Percentiles rank a stretch among this genome's conserved stretches.
These are phyloP conservation scores for Chaetops frenatus DNA, from an alignment of 2,113 vertebrate genomes.

Conservation along the genomic window DNA sequence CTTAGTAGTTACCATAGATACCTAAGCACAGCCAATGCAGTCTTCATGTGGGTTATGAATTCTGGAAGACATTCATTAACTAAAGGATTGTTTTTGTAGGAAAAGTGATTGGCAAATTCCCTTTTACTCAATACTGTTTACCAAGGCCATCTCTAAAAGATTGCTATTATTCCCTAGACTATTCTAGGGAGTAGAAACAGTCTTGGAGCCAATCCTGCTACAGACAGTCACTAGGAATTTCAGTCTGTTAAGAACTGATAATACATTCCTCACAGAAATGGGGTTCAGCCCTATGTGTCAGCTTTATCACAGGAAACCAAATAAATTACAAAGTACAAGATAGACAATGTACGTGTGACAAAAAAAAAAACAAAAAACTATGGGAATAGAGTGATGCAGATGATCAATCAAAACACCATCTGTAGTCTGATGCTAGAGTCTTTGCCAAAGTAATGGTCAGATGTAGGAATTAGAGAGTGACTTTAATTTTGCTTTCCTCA, in stretches of 20 bases:
- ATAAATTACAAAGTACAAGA: not conserved
- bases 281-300: not conserved
- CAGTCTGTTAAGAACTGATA: not conserved
- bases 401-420: not conserved
- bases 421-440: not conserved
- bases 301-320: not conserved
- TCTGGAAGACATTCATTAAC: constrained; percentile 7
- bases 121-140: constrained; percentile 27
- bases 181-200: not conserved
- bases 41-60: not conserved
- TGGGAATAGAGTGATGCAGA: not conserved
- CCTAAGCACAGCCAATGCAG: not conserved
- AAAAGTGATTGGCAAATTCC: constrained; percentile 2
- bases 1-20: not conserved
- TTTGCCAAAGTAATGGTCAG: not conserved
- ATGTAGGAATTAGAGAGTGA: not conserved
- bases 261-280: not conserved
- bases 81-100: not conserved
- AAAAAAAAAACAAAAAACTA: not conserved
- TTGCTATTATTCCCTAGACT: not conserved
- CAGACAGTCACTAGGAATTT: not conserved
- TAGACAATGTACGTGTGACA: not conserved
- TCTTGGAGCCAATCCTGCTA: not conserved
- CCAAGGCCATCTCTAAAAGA: not conserved
- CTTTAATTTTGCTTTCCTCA: not conserved